phyloP scores from a whole-genome alignment of 2,888 invertebrate species.

The Melikaiella ostensackeni region DNA sequence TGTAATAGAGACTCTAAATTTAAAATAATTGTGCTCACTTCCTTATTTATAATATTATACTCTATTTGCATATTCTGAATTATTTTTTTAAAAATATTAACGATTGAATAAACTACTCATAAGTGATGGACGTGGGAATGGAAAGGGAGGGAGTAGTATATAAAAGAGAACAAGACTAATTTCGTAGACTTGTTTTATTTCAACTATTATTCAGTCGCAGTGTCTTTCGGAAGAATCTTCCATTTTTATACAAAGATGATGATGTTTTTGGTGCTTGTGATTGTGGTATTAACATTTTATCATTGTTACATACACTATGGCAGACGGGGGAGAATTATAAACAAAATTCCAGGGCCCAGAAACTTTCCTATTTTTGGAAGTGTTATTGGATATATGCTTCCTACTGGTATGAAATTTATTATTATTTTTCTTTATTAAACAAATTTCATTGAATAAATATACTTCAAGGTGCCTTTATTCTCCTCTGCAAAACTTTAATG shows the following conservation, averaged over 20 bases:
- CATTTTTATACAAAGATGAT: background rate
- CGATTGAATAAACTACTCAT: background rate
- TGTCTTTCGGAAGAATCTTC: background rate
- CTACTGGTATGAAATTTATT: slow-evolving; percentile 43
- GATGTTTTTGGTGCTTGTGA: slow-evolving; percentile 35
- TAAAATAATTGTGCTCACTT: too few species aligned
- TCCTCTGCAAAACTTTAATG: too few species aligned
- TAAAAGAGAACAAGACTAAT: background rate
- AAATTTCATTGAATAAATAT: too few species aligned
- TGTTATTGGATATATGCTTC: slow-evolving; percentile 39
- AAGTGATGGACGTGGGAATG: background rate
- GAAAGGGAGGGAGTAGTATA: background rate
- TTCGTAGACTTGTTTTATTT: background rate
- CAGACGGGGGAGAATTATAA: slow-evolving; percentile 59
- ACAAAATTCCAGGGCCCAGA: slow-evolving; percentile 72
- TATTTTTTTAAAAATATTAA: background rate
- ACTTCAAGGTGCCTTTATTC: too few species aligned
- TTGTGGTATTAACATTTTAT: slow-evolving; percentile 48
- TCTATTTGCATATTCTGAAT: background rate
- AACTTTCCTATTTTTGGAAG: slow-evolving; percentile 60
- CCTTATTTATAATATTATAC: too few species aligned
- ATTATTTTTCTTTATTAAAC: too few species aligned
- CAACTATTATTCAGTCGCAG: background rate
- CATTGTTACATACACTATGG: slow-evolving; percentile 61
- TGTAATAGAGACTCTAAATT: too few species aligned